Evolutionary conservation across 2,113 vertebrate species (phyloP), one percentile per base, ranked within the genome.

Genomic region (Oreocharis arfaki): DNA sequence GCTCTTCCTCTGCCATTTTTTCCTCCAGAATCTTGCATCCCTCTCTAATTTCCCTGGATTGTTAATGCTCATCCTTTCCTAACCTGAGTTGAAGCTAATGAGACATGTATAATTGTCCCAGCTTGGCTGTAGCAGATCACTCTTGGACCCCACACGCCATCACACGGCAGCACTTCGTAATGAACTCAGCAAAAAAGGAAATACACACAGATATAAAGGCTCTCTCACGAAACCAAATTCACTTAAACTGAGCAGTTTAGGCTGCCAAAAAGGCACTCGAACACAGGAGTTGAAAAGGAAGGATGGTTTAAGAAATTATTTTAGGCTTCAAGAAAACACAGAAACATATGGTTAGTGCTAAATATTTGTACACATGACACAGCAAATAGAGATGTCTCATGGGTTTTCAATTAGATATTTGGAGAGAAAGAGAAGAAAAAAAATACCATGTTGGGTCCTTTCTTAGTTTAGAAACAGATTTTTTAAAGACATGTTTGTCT

Each of bases 331-430:
- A 52, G 74, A 79, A 89, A 92, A 84, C 69, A 70, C 32, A 49
- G 57, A 89, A 87, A 64, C 84, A 93, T 92, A 95, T 83, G 87
- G 91, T 69, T 89, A 57, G 32, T 50, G 81, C 83, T 93, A 94
- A 95, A 94, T 95, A 82, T 94, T 89, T 94, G 87, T 94, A 79
- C 13, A 91, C 41, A 20, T 12, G 49, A 42, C 52, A 76, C 1
- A 55, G 56, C 79, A 89, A 87, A 93, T 39, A 79, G 47, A 71
- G 37, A 63, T 63, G 74, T 57, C 55, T 87, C 70, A 21, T 7
- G 63, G 33, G 47, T 52, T 96, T 94, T 55, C 61, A 92, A 56
- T 78, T 32, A 37, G 56, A 55, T 84, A 67, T 50, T 77, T 57
- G 70, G 50, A 57, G 35, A 71, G 33, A 80, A 93, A 55, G 37